Evolutionary conservation across 2,113 vertebrate species (phyloP).

Genomic region (Pelecanus crispus): DNA sequence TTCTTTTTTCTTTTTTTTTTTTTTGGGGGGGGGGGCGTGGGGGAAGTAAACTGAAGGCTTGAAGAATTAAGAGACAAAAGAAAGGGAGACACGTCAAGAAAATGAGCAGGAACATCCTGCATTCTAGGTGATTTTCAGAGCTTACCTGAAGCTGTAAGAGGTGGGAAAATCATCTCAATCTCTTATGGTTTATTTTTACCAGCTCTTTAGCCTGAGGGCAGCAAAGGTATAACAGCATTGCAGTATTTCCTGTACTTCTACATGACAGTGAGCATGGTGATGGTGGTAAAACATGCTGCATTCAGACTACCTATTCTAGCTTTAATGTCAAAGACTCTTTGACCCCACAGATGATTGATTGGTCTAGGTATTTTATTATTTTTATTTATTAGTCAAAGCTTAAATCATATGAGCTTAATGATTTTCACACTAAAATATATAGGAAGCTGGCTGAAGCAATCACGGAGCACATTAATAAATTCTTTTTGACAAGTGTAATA

Average conservation of each 20-base stretch:
- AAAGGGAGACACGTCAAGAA: not conserved
- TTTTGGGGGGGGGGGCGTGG: rapidly evolving
- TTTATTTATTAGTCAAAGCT: not conserved
- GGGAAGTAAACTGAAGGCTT: not conserved
- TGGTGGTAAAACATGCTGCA: not conserved
- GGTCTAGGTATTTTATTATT: not conserved
- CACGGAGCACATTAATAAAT: not conserved
- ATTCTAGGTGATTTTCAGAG: not conserved
- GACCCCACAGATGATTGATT: not conserved
- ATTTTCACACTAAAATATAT: not conserved
- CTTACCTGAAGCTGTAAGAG: not conserved
- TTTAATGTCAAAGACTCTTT: not conserved
- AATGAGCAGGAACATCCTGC: not conserved
- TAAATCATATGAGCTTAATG: not conserved
- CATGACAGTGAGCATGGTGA: not conserved
- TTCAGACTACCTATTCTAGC: not conserved
- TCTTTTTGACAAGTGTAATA: not conserved
- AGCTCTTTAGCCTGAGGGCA: not conserved
- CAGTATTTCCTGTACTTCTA: not conserved
- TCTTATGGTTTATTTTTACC: not conserved
- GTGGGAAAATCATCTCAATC: not conserved
- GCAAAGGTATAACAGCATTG: not conserved
- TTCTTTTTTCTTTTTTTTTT: too few relatives aligned
- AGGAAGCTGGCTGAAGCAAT: not conserved
- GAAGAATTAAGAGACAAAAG: not conserved